Evolutionary conservation across 2,888 invertebrate genomes (phyloP), one percentile per base, ranked within the genome.

Genomic region (Drosophila melanosoma): DNA sequence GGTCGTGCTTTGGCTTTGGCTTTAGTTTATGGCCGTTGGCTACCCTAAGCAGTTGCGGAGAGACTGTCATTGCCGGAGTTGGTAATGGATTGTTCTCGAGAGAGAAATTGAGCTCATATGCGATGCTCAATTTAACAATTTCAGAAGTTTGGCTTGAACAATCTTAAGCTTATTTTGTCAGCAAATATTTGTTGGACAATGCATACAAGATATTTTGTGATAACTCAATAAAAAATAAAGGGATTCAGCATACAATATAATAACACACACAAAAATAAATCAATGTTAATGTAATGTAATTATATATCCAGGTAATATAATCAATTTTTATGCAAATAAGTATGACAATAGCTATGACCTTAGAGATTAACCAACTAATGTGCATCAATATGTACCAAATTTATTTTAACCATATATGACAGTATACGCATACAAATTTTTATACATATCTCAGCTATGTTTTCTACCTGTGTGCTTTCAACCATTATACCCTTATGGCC

Each of bases 31-130:
- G 57, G 38, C 26, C 20, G 10, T 23, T 54, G 35, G 15, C 23
- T 69, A 63, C 56, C 74, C 64, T 74, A 66, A 69, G 69, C 63
- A 69, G 36, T 59, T 59, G 54, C 73, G 58, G 48, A 56, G 70
- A n/a, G 66, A 11, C 51, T 52, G 26, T 67, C 48, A 60, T 42
- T 72, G 57, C 38, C 36, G 60, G 33, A 53, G 38, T 36, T 40
- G 49, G 15, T 57, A 51, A 67, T 64, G 60, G 79, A 73, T 78
- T 61, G 15, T 58, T 58, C 36, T 52, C 36, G 36, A 57, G 45
- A 65, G 33, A 26, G 26, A 45, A 45, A 26, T 29, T 20, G 2
- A 12, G 26, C 33, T 26, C 29, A 52, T 1, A 20, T 10, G 17
- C 7, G 29, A 7, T 29, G 38, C 38, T 26, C 36, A 54, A 26